phyloP scores from a whole-genome alignment of 2,888 invertebrate species.

The Diploptera punctata region DNA sequence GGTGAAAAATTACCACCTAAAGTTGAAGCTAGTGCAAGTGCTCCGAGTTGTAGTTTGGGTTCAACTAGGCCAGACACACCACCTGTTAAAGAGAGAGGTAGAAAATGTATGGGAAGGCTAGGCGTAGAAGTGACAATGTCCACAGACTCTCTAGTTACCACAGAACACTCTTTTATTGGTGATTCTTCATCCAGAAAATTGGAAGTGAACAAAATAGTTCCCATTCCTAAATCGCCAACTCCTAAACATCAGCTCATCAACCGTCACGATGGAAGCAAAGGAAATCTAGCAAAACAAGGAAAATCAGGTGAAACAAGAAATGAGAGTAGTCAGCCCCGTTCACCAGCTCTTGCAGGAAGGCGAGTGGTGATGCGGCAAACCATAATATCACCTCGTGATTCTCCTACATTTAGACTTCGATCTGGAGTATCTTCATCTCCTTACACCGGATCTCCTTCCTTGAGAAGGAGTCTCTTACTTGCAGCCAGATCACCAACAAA shows the following conservation, averaged over 20 bases:
- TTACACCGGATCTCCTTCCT: conserved; percentile 55
- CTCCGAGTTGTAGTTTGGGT: conserved; percentile 29
- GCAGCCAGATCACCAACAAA: conserved; percentile 58
- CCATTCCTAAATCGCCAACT: background rate
- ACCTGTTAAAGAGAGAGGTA: conserved; percentile 23
- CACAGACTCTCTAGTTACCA: conserved; percentile 55
- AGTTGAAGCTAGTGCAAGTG: conserved; percentile 16
- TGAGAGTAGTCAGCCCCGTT: conserved; percentile 15
- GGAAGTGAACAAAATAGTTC: background rate
- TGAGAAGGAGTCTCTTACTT: conserved; percentile 59
- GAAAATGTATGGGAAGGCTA: conserved; percentile 29
- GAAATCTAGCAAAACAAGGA: conserved; percentile 15
- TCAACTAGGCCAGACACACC: conserved; percentile 35
- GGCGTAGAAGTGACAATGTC: conserved; percentile 53
- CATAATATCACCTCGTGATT: conserved; percentile 46
- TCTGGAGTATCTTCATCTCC: conserved; percentile 45
- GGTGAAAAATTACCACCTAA: conserved; percentile 7
- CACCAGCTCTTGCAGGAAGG: conserved; percentile 7
- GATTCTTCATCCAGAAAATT: conserved; percentile 23
- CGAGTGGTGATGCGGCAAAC: conserved; percentile 28
- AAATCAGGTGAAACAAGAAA: conserved; percentile 6
- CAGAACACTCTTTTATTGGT: conserved; percentile 46
- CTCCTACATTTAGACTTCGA: conserved; percentile 48
- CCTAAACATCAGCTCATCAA: background rate
- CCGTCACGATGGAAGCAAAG: conserved; percentile 26